Evolutionary conservation across 1,140 invertebrate species (phyloP), one percentile per base, ranked within the genome.

Genomic region (Maniola jurtina): DNA sequence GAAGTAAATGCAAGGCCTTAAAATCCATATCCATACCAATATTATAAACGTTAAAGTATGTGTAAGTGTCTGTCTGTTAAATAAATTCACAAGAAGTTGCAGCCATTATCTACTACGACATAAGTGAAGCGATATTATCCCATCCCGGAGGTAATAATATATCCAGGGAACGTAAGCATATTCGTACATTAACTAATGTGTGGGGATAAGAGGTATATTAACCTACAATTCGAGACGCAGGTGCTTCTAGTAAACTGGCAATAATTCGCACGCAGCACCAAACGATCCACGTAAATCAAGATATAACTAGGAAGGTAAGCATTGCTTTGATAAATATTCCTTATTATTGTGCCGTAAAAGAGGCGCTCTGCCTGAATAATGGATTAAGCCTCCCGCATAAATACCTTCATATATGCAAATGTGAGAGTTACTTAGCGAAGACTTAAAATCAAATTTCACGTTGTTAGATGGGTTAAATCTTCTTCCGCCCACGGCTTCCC

Each of bases 251-350:
- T 64, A 70, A 66, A 55, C 61, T 61, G 35, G 73, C 66, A 79
- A 83, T 86, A 83, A 86, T 84, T 81, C 71, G 67, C 75, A 72
- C 73, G 61, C 64, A 78, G 69, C 67, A 55, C 70, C 64, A 60
- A 71, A 71, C 69, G 67, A 76, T 72, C 56, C 58, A 64, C 75
- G 76, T 84, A 80, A 84, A 80, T 85, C 78, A 80, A 76, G 74
- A 80, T 79, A 82, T 68, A 62, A 48, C 60, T 70, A 52, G 40
- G 47, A 13, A 35, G 35, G 42, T 55, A 74, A 74, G 75, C 64
- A 75, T 72, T 76, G 72, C 72, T 79, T 78, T 83, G 75, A 83
- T 75, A 83, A 84, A 83, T 83, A 76, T 72, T 65, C 73, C 71
- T 77, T 81, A 81, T 80, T 80, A 80, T 79, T 73, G 67, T 63